Percentiles rank a stretch among this genome's conserved stretches.
These are phyloP conservation scores for Trichomalopsis sarcophagae DNA, from an alignment of 1,140 invertebrate species.

Conservation along the genomic window DNA sequence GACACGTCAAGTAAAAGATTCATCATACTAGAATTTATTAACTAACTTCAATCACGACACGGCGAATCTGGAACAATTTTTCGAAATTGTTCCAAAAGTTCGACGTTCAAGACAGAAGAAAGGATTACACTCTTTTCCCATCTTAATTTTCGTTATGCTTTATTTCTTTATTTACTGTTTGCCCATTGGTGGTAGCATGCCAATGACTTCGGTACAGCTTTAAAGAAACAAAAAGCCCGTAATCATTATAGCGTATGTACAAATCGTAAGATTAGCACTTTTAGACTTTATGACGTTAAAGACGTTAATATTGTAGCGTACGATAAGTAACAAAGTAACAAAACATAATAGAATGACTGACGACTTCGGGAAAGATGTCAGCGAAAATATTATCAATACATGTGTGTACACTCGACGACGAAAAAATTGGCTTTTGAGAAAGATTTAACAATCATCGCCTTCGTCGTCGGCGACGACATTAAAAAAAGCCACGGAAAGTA, in stretches of 20 bases:
- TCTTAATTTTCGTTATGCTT: slow-evolving; percentile 33
- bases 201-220: slow-evolving; percentile 68
- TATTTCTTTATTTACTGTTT: slow-evolving; percentile 54
- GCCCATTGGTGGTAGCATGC: slow-evolving; percentile 55
- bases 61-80: neutral
- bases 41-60: neutral
- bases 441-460: slow-evolving; percentile 26
- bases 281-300: neutral
- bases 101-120: neutral
- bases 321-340: neutral
- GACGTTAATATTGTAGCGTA: neutral
- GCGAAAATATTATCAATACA: slow-evolving; percentile 17
- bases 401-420: neutral
- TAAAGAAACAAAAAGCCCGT: slow-evolving; percentile 55
- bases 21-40: slow-evolving; percentile 19
- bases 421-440: slow-evolving; percentile 17
- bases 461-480: slow-evolving; percentile 18
- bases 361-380: neutral
- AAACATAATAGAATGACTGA: neutral
- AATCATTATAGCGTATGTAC: slow-evolving; percentile 35
- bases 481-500: slow-evolving; percentile 37
- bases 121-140: neutral
- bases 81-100: neutral
- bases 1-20: slow-evolving; percentile 35
- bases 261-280: slow-evolving; percentile 33